Conservation (phyloP, 2,888 invertebrate genomes). For the Dicranocentrus wangi region DNA sequence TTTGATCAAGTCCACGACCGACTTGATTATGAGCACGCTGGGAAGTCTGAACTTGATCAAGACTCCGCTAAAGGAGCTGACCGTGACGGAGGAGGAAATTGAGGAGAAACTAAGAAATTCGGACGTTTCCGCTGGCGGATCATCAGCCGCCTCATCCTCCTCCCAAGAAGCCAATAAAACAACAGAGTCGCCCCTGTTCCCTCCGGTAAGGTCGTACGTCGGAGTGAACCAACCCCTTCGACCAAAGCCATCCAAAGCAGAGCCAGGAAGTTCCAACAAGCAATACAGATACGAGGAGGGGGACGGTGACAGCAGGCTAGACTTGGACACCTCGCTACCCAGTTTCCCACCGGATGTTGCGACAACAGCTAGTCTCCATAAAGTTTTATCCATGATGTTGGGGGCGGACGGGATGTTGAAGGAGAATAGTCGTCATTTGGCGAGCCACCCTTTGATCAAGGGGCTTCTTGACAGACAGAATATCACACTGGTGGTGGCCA, state of each 20-base stretch:
- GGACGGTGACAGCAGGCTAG: conserved; percentile 22
- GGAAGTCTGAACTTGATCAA: conserved; percentile 71
- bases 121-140: conserved; percentile 13
- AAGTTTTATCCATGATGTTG: conserved; percentile 72
- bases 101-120: conserved; percentile 53
- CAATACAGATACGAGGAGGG: conserved; percentile 58
- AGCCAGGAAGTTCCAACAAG: conserved; percentile 55
- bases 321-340: conserved; percentile 38
- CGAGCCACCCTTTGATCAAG: conserved; percentile 45
- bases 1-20: conserved; percentile 66
- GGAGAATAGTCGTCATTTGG: conserved; percentile 39
- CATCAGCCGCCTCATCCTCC: background rate
- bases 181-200: conserved; percentile 65
- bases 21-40: conserved; percentile 70
- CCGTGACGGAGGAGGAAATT: conserved; percentile 32
- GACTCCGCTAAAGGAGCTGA: conserved; percentile 21
- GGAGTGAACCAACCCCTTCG: conserved; percentile 83
- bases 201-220: conserved; percentile 85
- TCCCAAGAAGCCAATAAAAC: conserved; percentile 2
- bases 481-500: conserved; percentile 68
- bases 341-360: conserved; percentile 66
- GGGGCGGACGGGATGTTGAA: conserved; percentile 15
- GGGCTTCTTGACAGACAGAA: conserved; percentile 64
- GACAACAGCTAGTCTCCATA: conserved; percentile 68
- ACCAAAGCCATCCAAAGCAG: conserved; percentile 78